Percentiles rank a stretch among this genome's conserved stretches.
Conservation (phyloP, 2,888 invertebrate species). For the Lottia scabra region DNA sequence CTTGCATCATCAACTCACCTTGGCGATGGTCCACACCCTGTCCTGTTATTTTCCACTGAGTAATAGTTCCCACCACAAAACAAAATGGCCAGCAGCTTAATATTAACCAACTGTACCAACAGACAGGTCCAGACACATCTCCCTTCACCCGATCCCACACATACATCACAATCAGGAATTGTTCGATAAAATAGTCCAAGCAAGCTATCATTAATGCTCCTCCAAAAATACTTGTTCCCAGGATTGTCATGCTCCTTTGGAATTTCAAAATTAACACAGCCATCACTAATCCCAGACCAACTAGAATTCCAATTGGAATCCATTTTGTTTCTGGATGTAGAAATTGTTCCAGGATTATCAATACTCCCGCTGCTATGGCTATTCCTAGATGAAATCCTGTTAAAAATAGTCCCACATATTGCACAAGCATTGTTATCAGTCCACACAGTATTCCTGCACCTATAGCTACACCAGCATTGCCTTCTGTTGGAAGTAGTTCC, state of each 20-base stretch:
- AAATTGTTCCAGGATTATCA: constrained; percentile 72
- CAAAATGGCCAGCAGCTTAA: constrained; percentile 81
- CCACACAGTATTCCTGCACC: constrained; percentile 83
- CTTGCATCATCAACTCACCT: constrained; percentile 52
- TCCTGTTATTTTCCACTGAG: constrained; percentile 80
- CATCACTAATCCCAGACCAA: constrained; percentile 78
- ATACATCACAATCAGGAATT: constrained; percentile 77
- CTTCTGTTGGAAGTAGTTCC: constrained; percentile 77
- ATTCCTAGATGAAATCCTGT: constrained; percentile 83
- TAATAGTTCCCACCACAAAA: constrained; percentile 77
- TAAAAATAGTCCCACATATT: constrained; percentile 85
- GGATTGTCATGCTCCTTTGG: constrained; percentile 80
- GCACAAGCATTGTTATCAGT: constrained; percentile 84
- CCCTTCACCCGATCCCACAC: constrained; percentile 78
- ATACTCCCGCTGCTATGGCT: constrained; percentile 62
- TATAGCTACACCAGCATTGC: constrained; percentile 79
- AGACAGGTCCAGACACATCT: constrained; percentile 72
- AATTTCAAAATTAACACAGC: constrained; percentile 81
- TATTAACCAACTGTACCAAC: constrained; percentile 81
- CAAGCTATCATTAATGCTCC: constrained; percentile 79
- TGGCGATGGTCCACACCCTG: constrained; percentile 72
- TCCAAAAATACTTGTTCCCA: constrained; percentile 83
- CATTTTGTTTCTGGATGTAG: constrained; percentile 76
- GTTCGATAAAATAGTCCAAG: constrained; percentile 82
- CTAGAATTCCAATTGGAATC: constrained; percentile 79